A percentile compares a stretch with the other conserved stretches of the same genome.
Evolutionary conservation across 2,888 invertebrate genomes (phyloP).

Genomic region (Brachyopa scutellaris): DNA sequence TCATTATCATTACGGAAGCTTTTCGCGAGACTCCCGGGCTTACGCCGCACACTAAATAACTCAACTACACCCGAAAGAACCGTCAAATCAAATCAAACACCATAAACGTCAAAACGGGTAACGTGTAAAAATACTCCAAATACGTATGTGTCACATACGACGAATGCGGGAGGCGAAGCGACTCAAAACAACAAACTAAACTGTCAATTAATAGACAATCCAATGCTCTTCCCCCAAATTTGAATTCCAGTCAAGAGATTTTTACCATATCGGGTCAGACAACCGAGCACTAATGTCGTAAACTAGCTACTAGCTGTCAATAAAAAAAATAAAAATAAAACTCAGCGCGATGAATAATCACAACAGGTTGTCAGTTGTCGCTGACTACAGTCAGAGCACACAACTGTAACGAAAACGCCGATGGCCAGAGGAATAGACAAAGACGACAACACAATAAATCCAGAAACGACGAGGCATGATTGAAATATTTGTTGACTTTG

Average conservation of each 20-base stretch:
- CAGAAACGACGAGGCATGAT: conserved; percentile 23
- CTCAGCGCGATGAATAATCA: conserved; percentile 45
- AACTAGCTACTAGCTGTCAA: conserved; percentile 26
- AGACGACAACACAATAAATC: background rate
- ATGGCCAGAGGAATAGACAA: conserved; percentile 59
- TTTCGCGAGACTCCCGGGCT: too few relatives aligned
- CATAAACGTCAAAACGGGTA: conserved; percentile 55
- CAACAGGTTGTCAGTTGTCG: conserved; percentile 58
- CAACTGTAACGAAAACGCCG: conserved; percentile 52
- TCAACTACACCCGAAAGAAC: background rate
- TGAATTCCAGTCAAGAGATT: conserved; percentile 73
- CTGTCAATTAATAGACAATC: conserved; percentile 67
- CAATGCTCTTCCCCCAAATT: conserved; percentile 72
- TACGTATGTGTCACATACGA: conserved; percentile 24
- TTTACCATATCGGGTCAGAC: conserved; percentile 63
- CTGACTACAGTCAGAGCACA: conserved; percentile 24
- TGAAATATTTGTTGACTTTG: conserved; percentile 51
- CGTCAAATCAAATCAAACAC: conserved; percentile 33
- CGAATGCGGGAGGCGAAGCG: background rate
- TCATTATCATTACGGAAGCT: conserved; percentile 23
- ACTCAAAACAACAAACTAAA: conserved; percentile 59
- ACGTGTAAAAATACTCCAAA: conserved; percentile 60
- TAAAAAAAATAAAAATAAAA: background rate
- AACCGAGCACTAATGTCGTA: conserved; percentile 52
- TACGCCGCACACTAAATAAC: background rate